phyloP scores from a whole-genome alignment of 2,888 invertebrate genomes.

The Trissolcus brochymenae region DNA sequence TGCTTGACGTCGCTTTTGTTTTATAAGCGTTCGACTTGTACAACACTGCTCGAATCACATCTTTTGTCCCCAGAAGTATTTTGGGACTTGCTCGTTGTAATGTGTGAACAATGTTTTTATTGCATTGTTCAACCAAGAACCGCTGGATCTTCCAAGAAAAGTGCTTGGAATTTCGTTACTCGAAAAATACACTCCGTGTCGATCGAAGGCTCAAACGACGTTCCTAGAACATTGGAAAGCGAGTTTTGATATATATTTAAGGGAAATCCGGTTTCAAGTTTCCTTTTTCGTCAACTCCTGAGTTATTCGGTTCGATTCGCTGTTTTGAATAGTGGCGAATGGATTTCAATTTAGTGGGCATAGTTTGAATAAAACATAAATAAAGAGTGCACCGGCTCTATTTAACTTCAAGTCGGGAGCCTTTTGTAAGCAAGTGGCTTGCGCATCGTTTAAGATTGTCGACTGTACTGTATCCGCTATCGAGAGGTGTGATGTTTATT shows the following conservation, averaged over 20 bases:
- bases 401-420: constrained; percentile 36
- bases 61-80: constrained; percentile 45
- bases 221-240: constrained; percentile 34
- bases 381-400: constrained; percentile 14
- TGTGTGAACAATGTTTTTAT: constrained; percentile 38
- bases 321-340: constrained; percentile 5
- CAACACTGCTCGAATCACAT: constrained; percentile 45
- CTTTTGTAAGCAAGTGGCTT: constrained; percentile 27
- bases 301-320: neutral
- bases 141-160: constrained; percentile 29
- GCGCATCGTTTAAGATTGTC: constrained; percentile 27
- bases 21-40: constrained; percentile 51
- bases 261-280: constrained; percentile 31
- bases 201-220: constrained; percentile 10
- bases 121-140: constrained; percentile 26
- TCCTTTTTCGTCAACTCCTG: constrained; percentile 7
- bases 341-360: constrained; percentile 12
- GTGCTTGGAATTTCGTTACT: constrained; percentile 21
- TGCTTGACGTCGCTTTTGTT: constrained; percentile 44
- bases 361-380: constrained; percentile 28
- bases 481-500: constrained; percentile 74
- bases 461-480: constrained; percentile 68
- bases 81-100: constrained; percentile 42
- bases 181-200: constrained; percentile 18
- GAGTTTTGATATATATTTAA: constrained; percentile 21